These are phyloP conservation scores for Orchesellides sinensis DNA, from an alignment of 2,888 invertebrate genomes.

Conservation along the genomic window DNA sequence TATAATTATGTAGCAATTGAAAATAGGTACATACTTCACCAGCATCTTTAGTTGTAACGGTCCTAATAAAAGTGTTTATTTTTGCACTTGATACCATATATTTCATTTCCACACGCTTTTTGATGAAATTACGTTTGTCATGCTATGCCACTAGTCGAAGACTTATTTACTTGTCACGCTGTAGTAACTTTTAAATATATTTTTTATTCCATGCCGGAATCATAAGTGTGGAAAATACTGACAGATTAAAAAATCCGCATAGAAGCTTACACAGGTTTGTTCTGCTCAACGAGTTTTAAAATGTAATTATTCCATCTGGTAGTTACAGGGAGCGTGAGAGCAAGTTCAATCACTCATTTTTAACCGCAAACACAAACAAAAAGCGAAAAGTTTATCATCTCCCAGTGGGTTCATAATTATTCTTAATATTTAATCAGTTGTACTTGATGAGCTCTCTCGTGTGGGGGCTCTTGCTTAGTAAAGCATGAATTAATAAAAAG, in stretches of 20 bases:
- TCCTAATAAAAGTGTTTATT: conserved; percentile 2
- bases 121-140: neutral
- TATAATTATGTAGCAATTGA: too few species aligned
- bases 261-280: too few species aligned
- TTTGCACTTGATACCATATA: conserved; percentile 3
- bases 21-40: too few species aligned
- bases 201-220: conserved; percentile 8
- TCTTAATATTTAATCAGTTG: conserved; percentile 60
- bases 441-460: conserved; percentile 41
- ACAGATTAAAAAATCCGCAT: conserved; percentile 2
- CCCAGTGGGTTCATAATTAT: conserved; percentile 55
- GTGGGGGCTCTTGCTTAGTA: neutral
- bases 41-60: too few species aligned
- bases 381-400: conserved; percentile 27
- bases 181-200: neutral
- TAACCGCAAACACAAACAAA: neutral
- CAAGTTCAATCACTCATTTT: conserved; percentile 22
- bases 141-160: neutral
- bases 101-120: neutral
- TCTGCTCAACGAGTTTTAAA: too few species aligned
- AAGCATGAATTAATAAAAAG: neutral
- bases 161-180: neutral
- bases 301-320: too few species aligned
- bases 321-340: too few species aligned
- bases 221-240: conserved; percentile 27